These are phyloP conservation scores for Arvicanthis niloticus DNA, from an alignment of 2,113 vertebrate genomes.

Conservation along the genomic window DNA sequence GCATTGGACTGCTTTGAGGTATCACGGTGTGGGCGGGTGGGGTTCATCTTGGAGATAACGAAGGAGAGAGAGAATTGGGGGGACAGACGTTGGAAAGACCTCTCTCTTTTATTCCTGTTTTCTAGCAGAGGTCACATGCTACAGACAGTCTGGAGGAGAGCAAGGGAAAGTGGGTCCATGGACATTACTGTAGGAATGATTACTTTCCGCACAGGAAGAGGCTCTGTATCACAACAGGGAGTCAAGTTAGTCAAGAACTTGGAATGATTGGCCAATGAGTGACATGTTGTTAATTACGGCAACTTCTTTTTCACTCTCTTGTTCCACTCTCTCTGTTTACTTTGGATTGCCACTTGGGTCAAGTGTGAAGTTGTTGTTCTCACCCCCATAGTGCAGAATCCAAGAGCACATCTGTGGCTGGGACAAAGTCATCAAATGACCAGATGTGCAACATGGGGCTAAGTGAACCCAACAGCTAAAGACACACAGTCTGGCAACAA, in stretches of 20 bases:
- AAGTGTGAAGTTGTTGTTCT: conserved; percentile 73
- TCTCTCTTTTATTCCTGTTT: conserved; percentile 37
- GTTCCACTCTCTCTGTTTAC: conserved; percentile 66
- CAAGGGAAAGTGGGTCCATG: not conserved
- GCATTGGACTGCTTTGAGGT: not conserved
- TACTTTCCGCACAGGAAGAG: conserved; percentile 22
- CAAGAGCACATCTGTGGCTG: conserved; percentile 31
- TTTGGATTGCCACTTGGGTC: conserved; percentile 67
- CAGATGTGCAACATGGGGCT: conserved; percentile 25
- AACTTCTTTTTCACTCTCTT: conserved; percentile 52
- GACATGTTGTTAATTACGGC: conserved; percentile 50
- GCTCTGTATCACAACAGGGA: conserved; percentile 63
- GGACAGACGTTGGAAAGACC: not conserved
- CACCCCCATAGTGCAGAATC: conserved; percentile 2
- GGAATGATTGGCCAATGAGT: conserved; percentile 60
- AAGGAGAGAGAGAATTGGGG: not conserved
- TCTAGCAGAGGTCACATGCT: not conserved
- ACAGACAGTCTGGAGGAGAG: not conserved
- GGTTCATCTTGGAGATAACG: not conserved
- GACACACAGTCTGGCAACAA: conserved; percentile 37
- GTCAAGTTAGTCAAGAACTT: conserved; percentile 71
- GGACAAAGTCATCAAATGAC: conserved; percentile 34
- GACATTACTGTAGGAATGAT: not conserved
- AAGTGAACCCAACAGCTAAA: conserved; percentile 34
- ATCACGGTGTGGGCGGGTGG: not conserved